Base-by-base conservation (phyloP, 2,888 invertebrate genomes). In the Plagodis dolabraria region DNA sequence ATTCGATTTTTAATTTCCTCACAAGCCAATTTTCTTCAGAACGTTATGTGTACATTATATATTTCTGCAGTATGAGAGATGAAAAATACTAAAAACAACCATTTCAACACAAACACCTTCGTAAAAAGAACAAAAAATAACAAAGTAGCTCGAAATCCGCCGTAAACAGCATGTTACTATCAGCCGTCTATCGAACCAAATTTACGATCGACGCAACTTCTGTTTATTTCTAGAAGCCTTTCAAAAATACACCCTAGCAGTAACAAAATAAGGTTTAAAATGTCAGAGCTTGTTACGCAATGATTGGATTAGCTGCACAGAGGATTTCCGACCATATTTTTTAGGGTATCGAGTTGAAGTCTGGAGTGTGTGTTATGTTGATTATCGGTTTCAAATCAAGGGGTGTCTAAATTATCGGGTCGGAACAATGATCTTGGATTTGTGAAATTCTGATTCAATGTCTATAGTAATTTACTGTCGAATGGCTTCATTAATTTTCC, bases 141-240 rank as follows among this genome's bases (percentile, higher is more conserved):
- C 46, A 33, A 47, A 55, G 11, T 53, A 57, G 56, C 53, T 45
- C 44, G 55, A 57, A 52, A 62, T 55, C 45, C 34, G 45, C 53
- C 40, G 57, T 68, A 65, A 68, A 65, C 62, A 58, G 40, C 11
- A 62, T 62, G 60, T 64, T 63, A 65, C 61, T 54, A 68, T 59
- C 61, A 49, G 33, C 45, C 60, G 60, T 47, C 65, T 53, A 65
- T 62, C 57, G 57, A 60, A 64, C 44, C 6, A 51, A 56, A 65
- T 68, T 65, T 68, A 68, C 62, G 68, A 64, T 42, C 45, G 12
- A 22, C 6, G 46, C 38, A 33, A 44, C 48, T 11, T 53, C 59
- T 63, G 63, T 60, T 64, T 57, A 62, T 57, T 7, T 5, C 10
- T 38, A 22, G 33, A 49, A 35, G 43, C 11, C 56, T 51, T 12